Evolutionary conservation across 2,888 invertebrate species (phyloP).

Genomic region (Anaspis maculata): DNA sequence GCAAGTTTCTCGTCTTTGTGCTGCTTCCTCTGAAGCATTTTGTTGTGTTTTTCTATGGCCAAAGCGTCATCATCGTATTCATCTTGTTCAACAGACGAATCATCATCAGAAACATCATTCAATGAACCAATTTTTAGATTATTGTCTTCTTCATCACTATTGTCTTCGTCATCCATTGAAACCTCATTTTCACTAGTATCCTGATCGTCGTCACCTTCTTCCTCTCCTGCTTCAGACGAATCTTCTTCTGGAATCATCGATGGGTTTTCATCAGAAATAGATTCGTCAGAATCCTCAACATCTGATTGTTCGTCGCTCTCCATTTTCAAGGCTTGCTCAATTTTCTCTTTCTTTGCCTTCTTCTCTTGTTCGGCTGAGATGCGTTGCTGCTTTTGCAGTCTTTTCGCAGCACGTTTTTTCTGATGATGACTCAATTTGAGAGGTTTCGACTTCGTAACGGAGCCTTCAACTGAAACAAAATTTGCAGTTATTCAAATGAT

Average conservation of each 20-base stretch:
- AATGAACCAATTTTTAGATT: slow-evolving; percentile 26
- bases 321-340: slow-evolving; percentile 27
- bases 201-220: slow-evolving; percentile 33
- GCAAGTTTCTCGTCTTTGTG: slow-evolving; percentile 62
- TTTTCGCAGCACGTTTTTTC: slow-evolving; percentile 26
- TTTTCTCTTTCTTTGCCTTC: slow-evolving; percentile 21
- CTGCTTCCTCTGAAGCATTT: slow-evolving; percentile 66
- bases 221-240: slow-evolving; percentile 20
- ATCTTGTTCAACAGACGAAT: slow-evolving; percentile 31
- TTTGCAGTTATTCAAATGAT: too few relatives aligned
- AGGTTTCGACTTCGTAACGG: too few relatives aligned
- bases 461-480: too few relatives aligned
- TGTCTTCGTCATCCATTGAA: slow-evolving; percentile 29
- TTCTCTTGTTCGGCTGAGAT: too few relatives aligned
- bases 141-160: slow-evolving; percentile 22
- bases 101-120: slow-evolving; percentile 33
- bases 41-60: slow-evolving; percentile 80
- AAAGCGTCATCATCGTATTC: slow-evolving; percentile 50
- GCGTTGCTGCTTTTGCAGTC: slow-evolving; percentile 25
- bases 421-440: slow-evolving; percentile 52
- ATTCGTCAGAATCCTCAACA: slow-evolving; percentile 13
- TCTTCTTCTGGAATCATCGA: too few relatives aligned
- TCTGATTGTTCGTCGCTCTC: slow-evolving; percentile 17
- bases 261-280: slow-evolving; percentile 26
- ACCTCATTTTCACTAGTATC: slow-evolving; percentile 26